phyloP scores from a whole-genome alignment of 1,140 invertebrate genomes.

The Lysiphlebus fabarum region DNA sequence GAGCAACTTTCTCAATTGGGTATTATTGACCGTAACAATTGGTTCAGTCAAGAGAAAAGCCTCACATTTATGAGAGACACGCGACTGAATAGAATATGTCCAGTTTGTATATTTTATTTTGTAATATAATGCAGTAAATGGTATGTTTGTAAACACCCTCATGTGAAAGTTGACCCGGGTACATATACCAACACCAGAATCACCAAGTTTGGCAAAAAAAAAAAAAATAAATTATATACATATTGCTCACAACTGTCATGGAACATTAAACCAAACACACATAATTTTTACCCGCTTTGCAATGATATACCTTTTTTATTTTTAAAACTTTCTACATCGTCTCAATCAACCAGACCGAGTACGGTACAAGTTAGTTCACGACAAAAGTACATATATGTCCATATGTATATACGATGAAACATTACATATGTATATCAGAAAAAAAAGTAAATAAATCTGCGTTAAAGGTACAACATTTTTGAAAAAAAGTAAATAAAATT shows the following conservation, averaged over 20 bases:
- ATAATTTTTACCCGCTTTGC: slow-evolving; percentile 15
- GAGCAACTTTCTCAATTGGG: too few relatives aligned
- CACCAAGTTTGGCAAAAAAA: slow-evolving; percentile 30
- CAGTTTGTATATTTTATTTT: not conserved
- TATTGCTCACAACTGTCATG: not conserved
- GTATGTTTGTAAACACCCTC: slow-evolving; percentile 20
- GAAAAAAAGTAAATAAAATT: too few relatives aligned
- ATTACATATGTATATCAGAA: not conserved
- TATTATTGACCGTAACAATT: too few relatives aligned
- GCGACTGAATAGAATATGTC: too few relatives aligned
- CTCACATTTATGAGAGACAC: too few relatives aligned
- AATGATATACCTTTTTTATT: slow-evolving; percentile 8
- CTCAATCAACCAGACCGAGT: slow-evolving; percentile 16
- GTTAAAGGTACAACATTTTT: too few relatives aligned
- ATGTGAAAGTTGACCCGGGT: slow-evolving; percentile 32
- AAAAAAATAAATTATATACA: slow-evolving; percentile 17
- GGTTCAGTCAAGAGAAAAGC: too few relatives aligned
- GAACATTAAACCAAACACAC: not conserved
- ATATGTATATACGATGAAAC: not conserved
- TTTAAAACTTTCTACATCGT: slow-evolving; percentile 20
- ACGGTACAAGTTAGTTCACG: not conserved
- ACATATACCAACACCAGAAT: not conserved
- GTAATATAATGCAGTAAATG: too few relatives aligned
- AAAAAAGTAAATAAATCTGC: slow-evolving; percentile 2
- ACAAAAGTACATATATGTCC: slow-evolving; percentile 15